Evolutionary conservation across 2,113 vertebrate genomes (phyloP).

Genomic region (Mus musculus): GRCm39 chr3:116882001-116882500

Average conservation of each 20-base stretch:
- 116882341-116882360: background rate
- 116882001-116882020: conserved; percentile 16
- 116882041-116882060: background rate
- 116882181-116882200: conserved; percentile 56
- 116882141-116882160: conserved; percentile 69
- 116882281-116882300: conserved; percentile 57
- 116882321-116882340: conserved; percentile 56
- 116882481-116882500: background rate
- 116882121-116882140: conserved; percentile 42
- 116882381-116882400: background rate
- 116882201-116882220: conserved; percentile 49
- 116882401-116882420: conserved; percentile 24
- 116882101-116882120: conserved; percentile 19
- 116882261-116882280: conserved; percentile 71
- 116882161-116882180: conserved; percentile 57
- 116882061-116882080: background rate
- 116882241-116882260: conserved; percentile 46
- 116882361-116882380: background rate
- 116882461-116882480: background rate
- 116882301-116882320: conserved; percentile 73
- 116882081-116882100: conserved; percentile 41
- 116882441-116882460: conserved; percentile 50
- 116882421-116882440: background rate
- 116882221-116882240: conserved; percentile 56
- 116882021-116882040: background rate